Conservation (phyloP, 2,797 vertebrate genomes). For the Phrynocephalus guinanensis region DNA sequence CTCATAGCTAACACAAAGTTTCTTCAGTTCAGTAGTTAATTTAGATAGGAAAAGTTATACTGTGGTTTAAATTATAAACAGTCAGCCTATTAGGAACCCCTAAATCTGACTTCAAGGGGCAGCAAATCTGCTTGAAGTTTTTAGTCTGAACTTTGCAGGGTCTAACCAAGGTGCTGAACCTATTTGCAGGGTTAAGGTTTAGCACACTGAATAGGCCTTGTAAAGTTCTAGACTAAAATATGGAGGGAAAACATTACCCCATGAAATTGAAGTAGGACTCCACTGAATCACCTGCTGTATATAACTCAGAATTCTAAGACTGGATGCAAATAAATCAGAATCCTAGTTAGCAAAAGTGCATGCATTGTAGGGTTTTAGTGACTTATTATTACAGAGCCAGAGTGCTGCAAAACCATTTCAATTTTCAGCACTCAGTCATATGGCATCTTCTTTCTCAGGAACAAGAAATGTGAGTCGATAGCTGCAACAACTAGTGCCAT, state of each 20-base stretch:
- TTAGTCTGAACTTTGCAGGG: too few species aligned
- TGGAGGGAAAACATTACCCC: too few species aligned
- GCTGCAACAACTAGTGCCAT: neutral
- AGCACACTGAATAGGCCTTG: neutral
- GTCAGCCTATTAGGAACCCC: neutral
- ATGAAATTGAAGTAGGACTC: too few species aligned
- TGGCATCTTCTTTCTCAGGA: neutral
- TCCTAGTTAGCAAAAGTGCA: neutral
- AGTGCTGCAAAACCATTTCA: neutral
- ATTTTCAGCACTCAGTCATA: neutral
- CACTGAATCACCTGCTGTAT: neutral
- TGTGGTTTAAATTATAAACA: neutral
- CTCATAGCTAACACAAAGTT: neutral
- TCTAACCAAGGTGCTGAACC: too few species aligned
- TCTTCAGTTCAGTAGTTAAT: neutral
- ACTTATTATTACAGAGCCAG: conserved; percentile 1
- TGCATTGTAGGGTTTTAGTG: neutral
- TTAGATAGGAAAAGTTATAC: neutral
- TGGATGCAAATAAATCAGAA: neutral
- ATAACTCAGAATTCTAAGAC: neutral
- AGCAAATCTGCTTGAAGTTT: too few species aligned
- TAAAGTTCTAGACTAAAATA: neutral
- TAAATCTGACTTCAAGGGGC: too few species aligned
- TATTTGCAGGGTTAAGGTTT: too few species aligned
- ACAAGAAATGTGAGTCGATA: neutral